Evolutionary conservation across 2,888 invertebrate species (phyloP).

Genomic region (Monochamus alternatus): DNA sequence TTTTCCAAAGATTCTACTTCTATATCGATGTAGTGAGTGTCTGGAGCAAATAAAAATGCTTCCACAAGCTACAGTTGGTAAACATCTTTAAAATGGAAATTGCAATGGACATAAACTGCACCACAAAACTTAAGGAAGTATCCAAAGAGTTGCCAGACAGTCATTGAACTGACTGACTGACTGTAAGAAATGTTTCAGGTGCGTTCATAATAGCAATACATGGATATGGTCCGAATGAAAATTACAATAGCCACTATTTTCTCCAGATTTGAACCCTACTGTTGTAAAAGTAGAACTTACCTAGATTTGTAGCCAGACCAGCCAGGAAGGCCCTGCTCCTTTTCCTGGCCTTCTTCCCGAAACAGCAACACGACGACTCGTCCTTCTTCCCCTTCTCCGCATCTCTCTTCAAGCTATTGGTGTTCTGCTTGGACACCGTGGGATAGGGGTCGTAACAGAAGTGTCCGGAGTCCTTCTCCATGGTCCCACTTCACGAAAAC

Average conservation of each 20-base stretch:
- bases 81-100: too few species aligned
- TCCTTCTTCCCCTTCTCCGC: constrained; percentile 69
- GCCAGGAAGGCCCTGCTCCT: constrained; percentile 76
- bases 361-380: constrained; percentile 65
- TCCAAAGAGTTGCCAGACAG: too few species aligned
- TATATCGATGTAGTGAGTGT: background rate
- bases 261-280: too few species aligned
- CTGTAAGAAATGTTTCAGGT: too few species aligned
- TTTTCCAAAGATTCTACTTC: background rate
- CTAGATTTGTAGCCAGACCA: constrained; percentile 84
- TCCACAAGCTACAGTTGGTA: too few species aligned
- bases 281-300: constrained; percentile 33
- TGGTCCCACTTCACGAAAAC: constrained; percentile 40
- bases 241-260: too few species aligned
- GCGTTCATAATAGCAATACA: too few species aligned
- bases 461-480: constrained; percentile 67
- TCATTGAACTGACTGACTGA: too few species aligned
- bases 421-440: constrained; percentile 64
- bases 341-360: constrained; percentile 64
- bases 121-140: too few species aligned
- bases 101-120: too few species aligned
- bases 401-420: constrained; percentile 66
- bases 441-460: constrained; percentile 71
- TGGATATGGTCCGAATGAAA: too few species aligned
- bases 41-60: too few species aligned